Percentiles rank a stretch among this genome's conserved stretches.
Conservation (phyloP, 1,140 invertebrate genomes). For the Coenobita brevimanus region DNA sequence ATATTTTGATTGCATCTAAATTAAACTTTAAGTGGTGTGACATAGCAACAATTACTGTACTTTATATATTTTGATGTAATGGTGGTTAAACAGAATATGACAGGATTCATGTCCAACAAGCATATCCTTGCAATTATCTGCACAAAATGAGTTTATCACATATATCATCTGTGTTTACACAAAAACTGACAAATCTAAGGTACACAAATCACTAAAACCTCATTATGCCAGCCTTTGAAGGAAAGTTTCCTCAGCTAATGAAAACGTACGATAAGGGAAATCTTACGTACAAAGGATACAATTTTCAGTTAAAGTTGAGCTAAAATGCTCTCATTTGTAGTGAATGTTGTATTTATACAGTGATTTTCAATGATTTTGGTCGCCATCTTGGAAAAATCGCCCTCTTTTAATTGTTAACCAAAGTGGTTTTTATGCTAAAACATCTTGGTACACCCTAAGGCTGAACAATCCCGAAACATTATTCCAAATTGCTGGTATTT, state of each 20-base stretch:
- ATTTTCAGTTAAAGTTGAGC: no score
- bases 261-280: no score
- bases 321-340: background rate
- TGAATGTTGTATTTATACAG: background rate
- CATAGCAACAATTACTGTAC: no score
- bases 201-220: no score
- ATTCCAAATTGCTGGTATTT: slow-evolving; percentile 15
- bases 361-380: background rate
- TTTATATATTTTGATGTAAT: no score
- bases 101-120: no score
- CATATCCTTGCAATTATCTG: no score
- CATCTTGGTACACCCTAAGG: background rate
- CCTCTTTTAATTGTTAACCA: background rate
- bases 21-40: background rate
- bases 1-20: background rate
- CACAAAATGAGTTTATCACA: no score
- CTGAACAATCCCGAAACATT: background rate
- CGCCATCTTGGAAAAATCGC: slow-evolving; percentile 10
- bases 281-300: no score
- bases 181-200: background rate
- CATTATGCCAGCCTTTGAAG: background rate
- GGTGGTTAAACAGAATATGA: no score
- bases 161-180: no score
- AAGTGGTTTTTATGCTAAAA: background rate
- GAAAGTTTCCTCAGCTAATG: no score